Evolutionary conservation across 2,797 vertebrate genomes (phyloP), one percentile per base, ranked within the genome.

Genomic region (Myiotriccus ornatus): DNA sequence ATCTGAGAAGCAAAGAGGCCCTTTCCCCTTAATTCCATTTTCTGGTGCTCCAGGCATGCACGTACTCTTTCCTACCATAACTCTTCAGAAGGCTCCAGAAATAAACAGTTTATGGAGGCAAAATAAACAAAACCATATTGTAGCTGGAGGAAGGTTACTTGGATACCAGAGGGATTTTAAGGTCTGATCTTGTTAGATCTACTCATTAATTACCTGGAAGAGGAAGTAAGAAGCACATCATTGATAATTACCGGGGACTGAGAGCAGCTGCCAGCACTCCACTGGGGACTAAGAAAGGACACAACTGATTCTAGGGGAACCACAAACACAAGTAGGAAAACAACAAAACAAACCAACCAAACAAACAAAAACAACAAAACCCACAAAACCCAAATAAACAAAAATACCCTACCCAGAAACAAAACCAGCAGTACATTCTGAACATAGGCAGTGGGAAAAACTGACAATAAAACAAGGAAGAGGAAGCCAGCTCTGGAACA

Each of bases 201-300:
- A 94, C 80, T 95, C 93, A 92, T 96, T 97, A 97, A 95, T 96
- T 95, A 97, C 86, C 74, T 94, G 81, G 63, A 96, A 94, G 41
- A 52, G 80, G 79, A 95, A 96, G 79, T 82, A 89, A 90, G 88
- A 62, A 89, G 77, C 14, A 0, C 73, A 88, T 96, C 94, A 95
- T 64, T 57, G 74, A 84, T 27, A 89, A 70, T 89, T 93, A 30
- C 64, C 0, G 0, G 64, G 63, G 84, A 92, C 46, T 35, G 64
- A 56, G 28, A 91, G 79, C 89, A 96, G 86, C 91, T 96, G 91
- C 22, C 6, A 95, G 17, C 47, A 44, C 27, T 28, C 32, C 53
- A 43, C 44, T 39, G 39, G 35, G 62, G 49, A 95, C 34, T 37
- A 46, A 52, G 53, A 91, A 94, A 83, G 7, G 12, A 22, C 60